Evolutionary conservation across 23 tunicate genomes (phyloP).

Genomic region (Aplidium turbinatum): DNA sequence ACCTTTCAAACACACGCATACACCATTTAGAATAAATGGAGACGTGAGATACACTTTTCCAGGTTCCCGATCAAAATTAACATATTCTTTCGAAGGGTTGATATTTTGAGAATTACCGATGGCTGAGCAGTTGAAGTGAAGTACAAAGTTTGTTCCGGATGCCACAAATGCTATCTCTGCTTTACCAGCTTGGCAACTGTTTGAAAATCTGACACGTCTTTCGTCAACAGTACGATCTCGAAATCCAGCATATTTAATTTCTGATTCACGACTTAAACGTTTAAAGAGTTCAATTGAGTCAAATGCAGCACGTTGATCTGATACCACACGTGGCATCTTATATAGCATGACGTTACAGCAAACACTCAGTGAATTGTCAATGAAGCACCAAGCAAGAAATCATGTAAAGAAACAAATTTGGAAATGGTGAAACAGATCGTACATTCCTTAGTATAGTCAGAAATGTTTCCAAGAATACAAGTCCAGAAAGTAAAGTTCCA

Average conservation of each 20-base stretch:
- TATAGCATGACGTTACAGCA: constrained; percentile 14
- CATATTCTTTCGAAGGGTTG: constrained; percentile 90
- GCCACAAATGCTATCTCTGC: constrained; percentile 90
- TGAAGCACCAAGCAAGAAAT: no score
- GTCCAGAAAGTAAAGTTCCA: no score
- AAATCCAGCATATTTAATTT: constrained; percentile 66
- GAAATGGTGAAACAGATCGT: no score
- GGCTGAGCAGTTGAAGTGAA: constrained; percentile 84
- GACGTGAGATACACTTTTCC: constrained; percentile 79
- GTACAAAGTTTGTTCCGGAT: constrained; percentile 76
- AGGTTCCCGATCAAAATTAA: constrained; percentile 87
- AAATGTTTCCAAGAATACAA: no score
- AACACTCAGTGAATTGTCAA: no score
- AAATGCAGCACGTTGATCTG: constrained; percentile 81
- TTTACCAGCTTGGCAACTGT: constrained; percentile 69
- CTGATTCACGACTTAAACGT: constrained; percentile 82
- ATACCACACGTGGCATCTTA: constrained; percentile 78
- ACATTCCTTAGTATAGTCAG: no score
- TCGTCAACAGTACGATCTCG: constrained; percentile 74
- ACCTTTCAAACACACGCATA: constrained; percentile 91
- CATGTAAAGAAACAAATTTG: no score
- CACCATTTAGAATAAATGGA: constrained; percentile 87
- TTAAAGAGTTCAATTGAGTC: constrained; percentile 90
- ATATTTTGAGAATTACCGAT: constrained; percentile 56
- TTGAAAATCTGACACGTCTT: constrained; percentile 76